phyloP scores from a whole-genome alignment of 37 sponge, comb jelly and placozoan species.

The Eunapius fragilis region DNA sequence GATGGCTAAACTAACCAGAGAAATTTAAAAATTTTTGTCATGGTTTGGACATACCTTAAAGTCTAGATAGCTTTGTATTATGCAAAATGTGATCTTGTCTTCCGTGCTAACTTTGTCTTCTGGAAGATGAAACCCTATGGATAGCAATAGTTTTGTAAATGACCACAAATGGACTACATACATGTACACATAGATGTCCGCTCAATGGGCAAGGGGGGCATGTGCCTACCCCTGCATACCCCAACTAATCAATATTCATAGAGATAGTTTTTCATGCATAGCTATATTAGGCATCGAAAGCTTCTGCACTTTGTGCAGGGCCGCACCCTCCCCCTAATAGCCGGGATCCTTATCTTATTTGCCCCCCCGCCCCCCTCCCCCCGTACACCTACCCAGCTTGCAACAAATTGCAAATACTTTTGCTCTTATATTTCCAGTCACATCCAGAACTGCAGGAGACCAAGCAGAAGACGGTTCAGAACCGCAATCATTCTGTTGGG shows the following conservation, averaged over 20 bases:
- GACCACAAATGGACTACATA: not conserved
- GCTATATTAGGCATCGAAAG: too few species aligned
- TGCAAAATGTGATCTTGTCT: conserved; percentile 88
- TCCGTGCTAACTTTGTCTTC: conserved; percentile 67
- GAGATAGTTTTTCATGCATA: too few species aligned
- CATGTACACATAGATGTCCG: too few species aligned
- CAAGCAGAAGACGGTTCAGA: conserved; percentile 41
- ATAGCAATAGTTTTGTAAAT: conserved; percentile 2
- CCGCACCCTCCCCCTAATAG: too few species aligned
- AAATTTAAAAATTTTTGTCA: too few species aligned
- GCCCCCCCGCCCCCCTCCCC: too few species aligned
- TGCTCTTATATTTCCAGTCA: conserved; percentile 95
- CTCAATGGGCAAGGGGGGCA: too few species aligned
- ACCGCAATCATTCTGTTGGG: conserved; percentile 58
- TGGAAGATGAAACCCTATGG: conserved; percentile 63
- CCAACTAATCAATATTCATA: too few species aligned
- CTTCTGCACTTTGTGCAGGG: too few species aligned
- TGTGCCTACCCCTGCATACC: too few species aligned
- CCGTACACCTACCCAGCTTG: conserved; percentile 71
- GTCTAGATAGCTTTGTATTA: conserved; percentile 87
- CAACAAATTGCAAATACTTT: conserved; percentile 92
- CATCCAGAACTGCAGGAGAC: conserved; percentile 84
- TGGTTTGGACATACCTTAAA: conserved; percentile 73
- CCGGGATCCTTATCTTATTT: too few species aligned
- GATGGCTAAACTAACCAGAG: too few species aligned